Evolutionary conservation across 1,140 invertebrate genomes (phyloP).

Genomic region (Andricus grossulariae): DNA sequence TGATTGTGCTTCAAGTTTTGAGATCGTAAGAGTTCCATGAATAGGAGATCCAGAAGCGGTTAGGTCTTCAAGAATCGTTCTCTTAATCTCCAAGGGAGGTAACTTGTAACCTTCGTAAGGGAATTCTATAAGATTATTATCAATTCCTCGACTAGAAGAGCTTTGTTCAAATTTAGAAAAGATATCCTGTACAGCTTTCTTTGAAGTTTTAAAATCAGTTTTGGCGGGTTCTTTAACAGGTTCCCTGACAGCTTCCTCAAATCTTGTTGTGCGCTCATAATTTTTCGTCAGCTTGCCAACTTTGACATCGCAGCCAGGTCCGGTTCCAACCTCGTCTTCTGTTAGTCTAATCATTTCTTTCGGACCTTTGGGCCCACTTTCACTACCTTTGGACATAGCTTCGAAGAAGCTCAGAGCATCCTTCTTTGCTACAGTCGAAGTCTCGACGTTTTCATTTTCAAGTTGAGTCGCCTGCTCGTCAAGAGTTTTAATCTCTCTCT

Average conservation of each 20-base stretch:
- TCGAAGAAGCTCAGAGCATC: conserved; percentile 79
- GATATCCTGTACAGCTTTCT: conserved; percentile 67
- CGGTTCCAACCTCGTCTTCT: conserved; percentile 55
- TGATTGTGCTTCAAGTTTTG: conserved; percentile 66
- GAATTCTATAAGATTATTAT: conserved; percentile 71
- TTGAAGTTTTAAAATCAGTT: conserved; percentile 58
- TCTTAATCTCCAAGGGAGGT: conserved; percentile 60
- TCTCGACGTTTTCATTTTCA: conserved; percentile 73
- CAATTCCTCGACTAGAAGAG: conserved; percentile 60
- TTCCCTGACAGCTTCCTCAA: conserved; percentile 59
- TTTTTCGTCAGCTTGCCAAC: conserved; percentile 72
- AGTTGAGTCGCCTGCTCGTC: conserved; percentile 54
- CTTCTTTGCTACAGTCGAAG: conserved; percentile 73
- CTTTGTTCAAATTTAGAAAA: conserved; percentile 68
- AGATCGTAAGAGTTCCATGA: conserved; percentile 66
- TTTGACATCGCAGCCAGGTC: conserved; percentile 66
- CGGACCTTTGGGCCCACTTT: conserved; percentile 60
- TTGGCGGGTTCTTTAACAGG: conserved; percentile 44
- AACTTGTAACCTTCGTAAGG: conserved; percentile 70
- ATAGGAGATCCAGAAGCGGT: conserved; percentile 65
- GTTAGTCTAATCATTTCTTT: conserved; percentile 72
- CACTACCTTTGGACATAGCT: conserved; percentile 75
- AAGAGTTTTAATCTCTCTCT: conserved; percentile 41
- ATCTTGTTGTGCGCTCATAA: conserved; percentile 69
- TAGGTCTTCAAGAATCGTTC: conserved; percentile 67